phyloP scores from a whole-genome alignment of 2,888 invertebrate genomes.

The Stenotaenia linearis region DNA sequence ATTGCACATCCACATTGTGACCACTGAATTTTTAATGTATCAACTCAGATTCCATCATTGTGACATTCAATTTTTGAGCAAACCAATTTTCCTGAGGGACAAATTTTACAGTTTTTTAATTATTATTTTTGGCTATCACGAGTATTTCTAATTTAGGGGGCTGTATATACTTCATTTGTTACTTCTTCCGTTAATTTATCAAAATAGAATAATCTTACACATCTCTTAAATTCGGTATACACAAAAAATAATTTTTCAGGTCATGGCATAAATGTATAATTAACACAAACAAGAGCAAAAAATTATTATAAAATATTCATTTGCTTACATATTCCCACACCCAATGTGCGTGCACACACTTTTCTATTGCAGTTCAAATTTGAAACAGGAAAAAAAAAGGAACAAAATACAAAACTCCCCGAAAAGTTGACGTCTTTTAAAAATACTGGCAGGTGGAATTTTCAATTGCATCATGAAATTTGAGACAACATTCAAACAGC shows the following conservation, averaged over 20 bases:
- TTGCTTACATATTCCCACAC: neutral
- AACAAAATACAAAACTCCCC: neutral
- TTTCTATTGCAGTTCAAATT: neutral
- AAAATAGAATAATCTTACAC: neutral
- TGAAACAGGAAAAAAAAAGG: neutral
- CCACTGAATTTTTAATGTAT: neutral
- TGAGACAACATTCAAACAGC: neutral
- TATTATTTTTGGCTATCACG: neutral
- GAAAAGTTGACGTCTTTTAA: conserved; percentile 4
- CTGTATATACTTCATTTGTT: neutral
- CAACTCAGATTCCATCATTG: neutral
- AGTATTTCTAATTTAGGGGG: neutral
- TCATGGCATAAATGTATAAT: neutral
- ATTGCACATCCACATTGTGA: neutral
- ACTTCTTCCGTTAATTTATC: neutral
- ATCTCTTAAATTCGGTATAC: neutral
- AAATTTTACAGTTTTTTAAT: neutral
- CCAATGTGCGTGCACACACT: neutral
- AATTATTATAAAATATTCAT: neutral
- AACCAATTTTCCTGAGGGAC: neutral
- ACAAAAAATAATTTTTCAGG: neutral
- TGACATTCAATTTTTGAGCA: neutral
- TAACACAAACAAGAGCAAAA: neutral
- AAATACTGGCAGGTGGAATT: conserved; percentile 9
- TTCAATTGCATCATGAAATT: neutral